A percentile compares a stretch with the other conserved stretches of the same genome.
phyloP scores from a whole-genome alignment of 2,888 invertebrate species.

The Tupiocoris notatus region DNA sequence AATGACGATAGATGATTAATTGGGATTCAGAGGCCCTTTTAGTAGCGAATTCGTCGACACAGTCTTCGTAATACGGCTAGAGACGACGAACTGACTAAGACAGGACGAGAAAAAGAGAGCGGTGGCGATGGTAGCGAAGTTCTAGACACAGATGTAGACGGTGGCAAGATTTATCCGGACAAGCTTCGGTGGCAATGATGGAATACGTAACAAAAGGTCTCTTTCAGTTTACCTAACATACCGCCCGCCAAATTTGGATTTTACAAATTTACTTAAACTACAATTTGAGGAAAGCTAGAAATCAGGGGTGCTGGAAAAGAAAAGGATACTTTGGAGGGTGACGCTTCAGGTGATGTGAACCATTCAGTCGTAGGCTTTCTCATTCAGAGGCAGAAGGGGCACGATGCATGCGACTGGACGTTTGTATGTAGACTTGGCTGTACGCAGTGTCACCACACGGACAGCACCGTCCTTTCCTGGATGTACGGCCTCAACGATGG shows the following conservation, averaged over 20 bases:
- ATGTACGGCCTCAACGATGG: background rate
- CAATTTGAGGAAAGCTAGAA: too few relatives aligned
- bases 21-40: too few relatives aligned
- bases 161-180: too few relatives aligned
- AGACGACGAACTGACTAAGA: too few relatives aligned
- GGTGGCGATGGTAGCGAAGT: too few relatives aligned
- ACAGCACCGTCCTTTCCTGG: slow-evolving; percentile 6
- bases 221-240: background rate
- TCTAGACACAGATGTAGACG: too few relatives aligned
- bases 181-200: too few relatives aligned
- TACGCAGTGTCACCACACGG: background rate
- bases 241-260: slow-evolving; percentile 20
- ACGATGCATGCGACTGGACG: background rate
- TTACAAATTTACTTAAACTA: background rate
- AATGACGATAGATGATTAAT: too few relatives aligned
- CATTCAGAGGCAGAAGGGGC: background rate
- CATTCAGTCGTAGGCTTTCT: background rate
- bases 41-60: too few relatives aligned
- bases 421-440: background rate
- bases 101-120: too few relatives aligned
- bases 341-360: background rate
- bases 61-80: too few relatives aligned
- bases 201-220: too few relatives aligned
- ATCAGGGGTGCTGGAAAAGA: background rate
- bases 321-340: background rate